These are phyloP conservation scores for Epinephelus moara DNA, from an alignment of 2,113 vertebrate genomes.

Conservation along the genomic window DNA sequence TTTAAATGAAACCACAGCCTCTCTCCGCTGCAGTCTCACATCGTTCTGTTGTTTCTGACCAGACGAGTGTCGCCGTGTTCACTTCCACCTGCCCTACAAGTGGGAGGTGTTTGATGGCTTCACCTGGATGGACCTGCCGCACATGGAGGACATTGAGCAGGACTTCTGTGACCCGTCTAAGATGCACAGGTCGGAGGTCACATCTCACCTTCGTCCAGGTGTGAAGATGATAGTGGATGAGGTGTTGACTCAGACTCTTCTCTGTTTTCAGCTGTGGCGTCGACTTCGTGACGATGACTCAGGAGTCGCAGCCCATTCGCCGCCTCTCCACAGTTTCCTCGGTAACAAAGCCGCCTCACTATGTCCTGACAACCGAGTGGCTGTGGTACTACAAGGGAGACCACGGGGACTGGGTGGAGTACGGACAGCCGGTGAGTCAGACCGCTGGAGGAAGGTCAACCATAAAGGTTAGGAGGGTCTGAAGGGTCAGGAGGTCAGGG, in stretches of 20 bases:
- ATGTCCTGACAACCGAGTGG: conserved; percentile 81
- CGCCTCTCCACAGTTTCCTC: conserved; percentile 81
- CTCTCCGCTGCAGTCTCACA: too few species aligned
- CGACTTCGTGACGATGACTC: conserved; percentile 75
- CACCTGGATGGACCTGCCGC: conserved; percentile 72
- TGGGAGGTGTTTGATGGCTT: conserved; percentile 78
- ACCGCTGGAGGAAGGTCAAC: background rate
- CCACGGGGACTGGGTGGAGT: conserved; percentile 79
- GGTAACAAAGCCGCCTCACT: conserved; percentile 69
- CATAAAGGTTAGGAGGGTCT: too few species aligned
- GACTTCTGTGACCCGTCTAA: conserved; percentile 79
- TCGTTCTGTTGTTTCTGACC: background rate
- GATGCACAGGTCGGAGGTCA: conserved; percentile 65
- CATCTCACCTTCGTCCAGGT: background rate
- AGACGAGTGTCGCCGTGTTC: conserved; percentile 78
- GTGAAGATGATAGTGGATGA: background rate
- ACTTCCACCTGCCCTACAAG: conserved; percentile 83
- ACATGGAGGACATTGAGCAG: conserved; percentile 80
- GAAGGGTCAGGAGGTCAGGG: too few species aligned
- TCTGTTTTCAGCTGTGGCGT: conserved; percentile 50
- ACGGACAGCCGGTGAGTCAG: conserved; percentile 74
- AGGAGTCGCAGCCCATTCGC: conserved; percentile 52
- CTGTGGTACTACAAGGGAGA: conserved; percentile 82
- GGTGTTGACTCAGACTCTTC: background rate
- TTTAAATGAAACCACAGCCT: too few species aligned